Percentiles rank a stretch among this genome's conserved stretches.
These are phyloP conservation scores for Scrobipalpa costella DNA, from an alignment of 2,888 invertebrate species.

Conservation along the genomic window DNA sequence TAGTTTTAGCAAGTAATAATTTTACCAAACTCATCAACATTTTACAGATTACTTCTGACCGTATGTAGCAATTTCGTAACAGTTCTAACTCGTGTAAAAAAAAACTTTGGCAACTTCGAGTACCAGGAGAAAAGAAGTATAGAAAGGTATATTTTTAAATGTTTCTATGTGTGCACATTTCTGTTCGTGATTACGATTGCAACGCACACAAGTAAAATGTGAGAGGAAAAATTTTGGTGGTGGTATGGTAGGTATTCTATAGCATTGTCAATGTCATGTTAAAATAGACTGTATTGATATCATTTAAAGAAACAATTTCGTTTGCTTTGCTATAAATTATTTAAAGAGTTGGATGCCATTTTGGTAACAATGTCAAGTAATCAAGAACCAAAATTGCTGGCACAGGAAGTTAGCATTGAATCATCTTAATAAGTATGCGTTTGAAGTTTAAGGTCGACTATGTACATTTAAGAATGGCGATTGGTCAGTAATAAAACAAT, in stretches of 20 bases:
- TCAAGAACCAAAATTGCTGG: background rate
- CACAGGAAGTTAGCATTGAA: background rate
- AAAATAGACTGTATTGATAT: background rate
- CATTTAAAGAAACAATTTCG: background rate
- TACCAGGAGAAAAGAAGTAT: slow-evolving; percentile 73
- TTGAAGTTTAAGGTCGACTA: background rate
- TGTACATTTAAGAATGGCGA: background rate
- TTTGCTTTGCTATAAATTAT: background rate
- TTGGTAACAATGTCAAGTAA: background rate
- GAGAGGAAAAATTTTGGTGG: slow-evolving; percentile 50
- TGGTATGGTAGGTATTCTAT: slow-evolving; percentile 16
- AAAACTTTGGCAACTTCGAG: slow-evolving; percentile 52
- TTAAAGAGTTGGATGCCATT: background rate
- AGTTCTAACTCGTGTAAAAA: slow-evolving; percentile 52
- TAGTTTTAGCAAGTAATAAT: too few relatives aligned
- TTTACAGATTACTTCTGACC: slow-evolving; percentile 15
- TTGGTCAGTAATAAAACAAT: too few relatives aligned
- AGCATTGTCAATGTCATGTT: background rate
- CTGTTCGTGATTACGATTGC: background rate
- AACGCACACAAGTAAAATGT: slow-evolving; percentile 36
- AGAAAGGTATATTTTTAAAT: slow-evolving; percentile 63
- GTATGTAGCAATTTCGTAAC: slow-evolving; percentile 23
- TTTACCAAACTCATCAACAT: background rate
- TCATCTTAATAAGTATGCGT: background rate
- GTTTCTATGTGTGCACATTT: slow-evolving; percentile 37